Evolutionary conservation across 35 echinoderm and acorn worm genomes (phyloP).

Genomic region (Anneissia japonica): DNA sequence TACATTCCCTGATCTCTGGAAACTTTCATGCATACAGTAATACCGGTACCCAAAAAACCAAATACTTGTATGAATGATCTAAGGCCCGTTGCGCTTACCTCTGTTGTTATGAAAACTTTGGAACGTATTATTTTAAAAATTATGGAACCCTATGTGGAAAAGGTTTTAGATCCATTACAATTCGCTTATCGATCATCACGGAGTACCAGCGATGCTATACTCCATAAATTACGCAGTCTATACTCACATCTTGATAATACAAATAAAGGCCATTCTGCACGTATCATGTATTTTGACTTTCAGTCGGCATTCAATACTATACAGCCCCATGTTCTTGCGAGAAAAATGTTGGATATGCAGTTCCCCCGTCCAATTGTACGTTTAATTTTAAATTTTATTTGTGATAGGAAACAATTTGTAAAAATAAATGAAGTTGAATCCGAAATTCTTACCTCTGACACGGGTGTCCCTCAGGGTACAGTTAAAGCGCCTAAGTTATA

Average conservation of each 20-base stretch:
- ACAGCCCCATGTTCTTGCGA: neutral
- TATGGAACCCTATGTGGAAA: conserved; percentile 6
- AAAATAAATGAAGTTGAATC: neutral
- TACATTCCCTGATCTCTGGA: neutral
- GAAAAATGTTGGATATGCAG: no score
- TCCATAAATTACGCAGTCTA: neutral
- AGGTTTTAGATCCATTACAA: conserved; percentile 17
- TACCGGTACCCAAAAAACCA: conserved; percentile 31
- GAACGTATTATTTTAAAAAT: conserved; percentile 24
- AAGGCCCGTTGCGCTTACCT: conserved; percentile 39
- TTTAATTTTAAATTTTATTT: no score
- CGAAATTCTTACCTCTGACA: conserved; percentile 6
- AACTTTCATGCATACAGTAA: conserved; percentile 33
- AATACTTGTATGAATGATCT: conserved; percentile 58
- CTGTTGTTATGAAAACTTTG: conserved; percentile 44
- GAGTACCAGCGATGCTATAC: conserved; percentile 30
- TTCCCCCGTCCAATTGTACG: no score
- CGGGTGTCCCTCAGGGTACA: conserved; percentile 19
- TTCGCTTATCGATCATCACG: conserved; percentile 29
- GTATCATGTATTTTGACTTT: conserved; percentile 30
- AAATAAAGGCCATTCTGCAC: neutral
- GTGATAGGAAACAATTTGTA: conserved; percentile 33
- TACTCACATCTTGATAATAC: conserved; percentile 23
- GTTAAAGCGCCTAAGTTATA: no score
- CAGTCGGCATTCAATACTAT: conserved; percentile 33